phyloP scores from a whole-genome alignment of 2,888 invertebrate genomes.

The Cheilosia soror region DNA sequence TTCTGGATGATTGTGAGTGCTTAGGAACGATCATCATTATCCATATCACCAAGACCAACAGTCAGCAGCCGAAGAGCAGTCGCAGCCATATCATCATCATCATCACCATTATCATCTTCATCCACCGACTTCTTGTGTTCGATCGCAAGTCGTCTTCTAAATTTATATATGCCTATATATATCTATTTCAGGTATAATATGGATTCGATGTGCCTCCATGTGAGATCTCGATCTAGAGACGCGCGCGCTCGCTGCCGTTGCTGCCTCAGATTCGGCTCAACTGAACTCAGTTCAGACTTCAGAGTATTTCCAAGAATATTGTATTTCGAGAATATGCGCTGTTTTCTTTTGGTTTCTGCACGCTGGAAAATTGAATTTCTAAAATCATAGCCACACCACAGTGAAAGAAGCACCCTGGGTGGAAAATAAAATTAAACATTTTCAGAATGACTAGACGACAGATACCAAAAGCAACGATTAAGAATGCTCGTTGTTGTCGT shows the following conservation, averaged over 20 bases:
- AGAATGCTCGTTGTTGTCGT: constrained; percentile 45
- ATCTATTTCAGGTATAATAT: constrained; percentile 71
- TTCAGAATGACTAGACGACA: constrained; percentile 73
- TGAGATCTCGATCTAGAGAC: constrained; percentile 23
- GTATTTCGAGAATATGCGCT: constrained; percentile 57
- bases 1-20: constrained; percentile 39
- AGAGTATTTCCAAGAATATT: constrained; percentile 69
- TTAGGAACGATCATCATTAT: constrained; percentile 46
- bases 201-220: constrained; percentile 61
- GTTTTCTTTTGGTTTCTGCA: constrained; percentile 40
- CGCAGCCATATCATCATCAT: constrained; percentile 23
- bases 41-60: constrained; percentile 20
- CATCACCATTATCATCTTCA: constrained; percentile 38
- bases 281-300: constrained; percentile 15
- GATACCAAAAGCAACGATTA: constrained; percentile 63
- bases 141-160: constrained; percentile 64
- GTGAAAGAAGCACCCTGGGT: constrained; percentile 9
- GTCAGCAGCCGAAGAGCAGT: constrained; percentile 1
- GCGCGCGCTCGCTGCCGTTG: constrained; percentile 35
- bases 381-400: constrained; percentile 39
- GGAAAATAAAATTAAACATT: constrained; percentile 56
- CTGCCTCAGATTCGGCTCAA: constrained; percentile 56
- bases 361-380: constrained; percentile 62
- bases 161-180: constrained; percentile 54
- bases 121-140: constrained; percentile 36